Evolutionary conservation across 1,140 invertebrate genomes (phyloP).

Genomic region (Phymastichus coffea): DNA sequence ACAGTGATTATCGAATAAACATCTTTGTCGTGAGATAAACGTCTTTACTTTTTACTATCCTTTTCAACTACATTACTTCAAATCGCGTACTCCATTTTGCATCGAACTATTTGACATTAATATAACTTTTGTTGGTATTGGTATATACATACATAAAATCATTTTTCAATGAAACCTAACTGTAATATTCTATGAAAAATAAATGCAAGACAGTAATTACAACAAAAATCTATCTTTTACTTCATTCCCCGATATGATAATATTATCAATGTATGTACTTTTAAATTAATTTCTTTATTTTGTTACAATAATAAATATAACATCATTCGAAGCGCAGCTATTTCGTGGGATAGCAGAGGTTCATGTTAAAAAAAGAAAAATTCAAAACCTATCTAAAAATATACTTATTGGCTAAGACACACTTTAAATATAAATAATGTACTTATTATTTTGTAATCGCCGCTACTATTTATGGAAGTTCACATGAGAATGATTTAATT

Average conservation of each 20-base stretch:
- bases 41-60: slow-evolving; percentile 17
- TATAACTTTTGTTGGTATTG: too few species aligned
- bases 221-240: too few species aligned
- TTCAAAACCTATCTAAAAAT: slow-evolving; percentile 8
- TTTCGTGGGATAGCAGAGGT: too few species aligned
- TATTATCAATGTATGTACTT: too few species aligned
- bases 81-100: background rate
- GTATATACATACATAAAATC: too few species aligned
- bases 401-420: slow-evolving; percentile 16
- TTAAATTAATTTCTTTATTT: too few species aligned
- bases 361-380: background rate
- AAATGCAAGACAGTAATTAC: too few species aligned
- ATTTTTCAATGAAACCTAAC: too few species aligned
- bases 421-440: slow-evolving; percentile 9
- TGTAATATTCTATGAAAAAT: too few species aligned
- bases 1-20: slow-evolving; percentile 56
- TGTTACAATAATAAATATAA: too few species aligned
- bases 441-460: slow-evolving; percentile 3
- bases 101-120: background rate
- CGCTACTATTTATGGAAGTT: background rate
- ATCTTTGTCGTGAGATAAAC: slow-evolving; percentile 51
- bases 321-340: too few species aligned
- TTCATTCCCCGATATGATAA: too few species aligned
- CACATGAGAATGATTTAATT: slow-evolving; percentile 14
- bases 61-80: slow-evolving; percentile 10